A percentile compares a stretch with the other conserved stretches of the same genome.
Evolutionary conservation across 2,888 invertebrate species (phyloP).

Genomic region (Drosophila hamatofila): DNA sequence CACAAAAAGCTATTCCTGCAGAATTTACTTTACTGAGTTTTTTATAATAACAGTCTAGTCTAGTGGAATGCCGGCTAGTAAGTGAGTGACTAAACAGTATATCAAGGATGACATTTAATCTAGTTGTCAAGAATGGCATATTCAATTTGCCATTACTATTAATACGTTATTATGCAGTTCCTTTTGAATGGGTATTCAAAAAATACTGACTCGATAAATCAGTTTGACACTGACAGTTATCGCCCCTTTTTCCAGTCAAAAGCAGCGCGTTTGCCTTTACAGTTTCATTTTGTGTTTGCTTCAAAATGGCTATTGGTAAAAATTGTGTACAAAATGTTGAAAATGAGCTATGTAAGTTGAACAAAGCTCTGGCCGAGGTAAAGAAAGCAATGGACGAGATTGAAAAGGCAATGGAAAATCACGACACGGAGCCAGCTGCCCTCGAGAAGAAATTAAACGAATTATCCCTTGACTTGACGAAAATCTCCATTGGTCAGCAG

Average conservation of each 20-base stretch:
- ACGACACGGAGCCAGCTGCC: neutral
- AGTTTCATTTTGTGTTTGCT: neutral
- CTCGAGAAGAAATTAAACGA: neutral
- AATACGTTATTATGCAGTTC: neutral
- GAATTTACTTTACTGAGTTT: neutral
- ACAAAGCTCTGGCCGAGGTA: neutral
- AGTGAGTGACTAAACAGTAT: neutral
- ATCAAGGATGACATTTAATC: neutral
- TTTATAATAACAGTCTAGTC: neutral
- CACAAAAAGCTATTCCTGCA: neutral
- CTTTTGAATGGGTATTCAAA: neutral
- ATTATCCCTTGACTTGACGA: neutral
- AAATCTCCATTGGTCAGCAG: neutral
- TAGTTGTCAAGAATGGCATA: neutral
- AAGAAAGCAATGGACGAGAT: neutral
- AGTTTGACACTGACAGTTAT: neutral
- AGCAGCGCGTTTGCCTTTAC: conserved; percentile 21
- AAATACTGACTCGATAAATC: conserved; percentile 2
- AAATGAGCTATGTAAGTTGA: neutral
- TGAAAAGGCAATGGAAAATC: neutral
- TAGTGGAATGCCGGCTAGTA: neutral
- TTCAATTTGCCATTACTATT: neutral
- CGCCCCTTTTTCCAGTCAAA: neutral
- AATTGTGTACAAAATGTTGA: neutral
- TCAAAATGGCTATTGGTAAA: conserved; percentile 8